Percentiles rank a stretch among this genome's conserved stretches.
These are phyloP conservation scores for Mallateleia sp. DNA, from an alignment of 2,888 invertebrate genomes.

Conservation along the genomic window DNA sequence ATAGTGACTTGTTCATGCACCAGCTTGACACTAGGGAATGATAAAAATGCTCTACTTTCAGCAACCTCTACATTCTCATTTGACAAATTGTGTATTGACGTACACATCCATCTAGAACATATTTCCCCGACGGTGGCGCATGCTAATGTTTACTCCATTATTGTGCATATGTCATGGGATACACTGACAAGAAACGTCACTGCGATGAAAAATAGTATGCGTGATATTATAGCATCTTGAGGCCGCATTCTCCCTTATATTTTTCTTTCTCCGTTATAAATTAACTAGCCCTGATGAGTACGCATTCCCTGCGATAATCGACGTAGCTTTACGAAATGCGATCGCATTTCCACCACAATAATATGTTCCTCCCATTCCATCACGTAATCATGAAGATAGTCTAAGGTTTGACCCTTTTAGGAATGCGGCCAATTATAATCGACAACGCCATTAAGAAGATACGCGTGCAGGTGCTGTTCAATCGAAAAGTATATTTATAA, in stretches of 20 bases:
- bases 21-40: constrained; percentile 21
- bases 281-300: constrained; percentile 62
- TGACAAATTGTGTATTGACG: constrained; percentile 41
- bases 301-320: constrained; percentile 50
- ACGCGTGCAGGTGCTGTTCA: constrained; percentile 36
- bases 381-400: constrained; percentile 7
- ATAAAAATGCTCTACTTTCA: constrained; percentile 39
- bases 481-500: constrained; percentile 62
- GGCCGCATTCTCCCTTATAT: constrained; percentile 59
- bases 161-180: constrained; percentile 25
- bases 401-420: constrained; percentile 37
- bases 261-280: constrained; percentile 66
- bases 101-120: constrained; percentile 36
- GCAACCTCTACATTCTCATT: constrained; percentile 24
- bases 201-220: constrained; percentile 59
- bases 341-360: constrained; percentile 23
- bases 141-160: constrained; percentile 50
- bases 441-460: constrained; percentile 33
- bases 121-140: constrained; percentile 32
- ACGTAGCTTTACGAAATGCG: constrained; percentile 27
- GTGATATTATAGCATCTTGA: constrained; percentile 61
- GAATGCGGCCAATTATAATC: constrained; percentile 32
- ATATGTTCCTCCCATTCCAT: neutral
- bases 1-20: neutral
- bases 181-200: constrained; percentile 43